Percentiles rank a stretch among this genome's conserved stretches.
Evolutionary conservation across 30 jellyfish, hydroid and myxozoan species (phyloP).

Genomic region (Hydractinia symbiolongicarpus): DNA sequence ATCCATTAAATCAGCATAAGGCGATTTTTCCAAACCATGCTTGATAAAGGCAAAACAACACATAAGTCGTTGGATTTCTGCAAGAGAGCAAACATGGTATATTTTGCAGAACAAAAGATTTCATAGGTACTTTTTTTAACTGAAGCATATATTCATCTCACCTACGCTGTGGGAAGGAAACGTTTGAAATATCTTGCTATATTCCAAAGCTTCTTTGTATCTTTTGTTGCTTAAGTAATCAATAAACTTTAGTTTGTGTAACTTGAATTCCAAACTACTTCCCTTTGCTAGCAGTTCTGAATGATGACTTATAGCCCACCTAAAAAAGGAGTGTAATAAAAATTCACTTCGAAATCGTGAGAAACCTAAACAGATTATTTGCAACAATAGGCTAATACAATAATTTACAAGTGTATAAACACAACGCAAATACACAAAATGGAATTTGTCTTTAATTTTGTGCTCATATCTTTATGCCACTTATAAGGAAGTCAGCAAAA

Average conservation of each 20-base stretch:
- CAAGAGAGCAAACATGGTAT: not conserved
- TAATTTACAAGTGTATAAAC: too few relatives aligned
- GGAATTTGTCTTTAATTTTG: too few relatives aligned
- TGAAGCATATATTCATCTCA: too few relatives aligned
- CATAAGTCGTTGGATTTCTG: slow-evolving; percentile 90
- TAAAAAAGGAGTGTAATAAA: slow-evolving; percentile 15
- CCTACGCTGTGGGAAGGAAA: slow-evolving; percentile 1
- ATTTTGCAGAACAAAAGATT: too few relatives aligned
- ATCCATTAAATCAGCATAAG: slow-evolving; percentile 85
- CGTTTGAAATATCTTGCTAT: slow-evolving; percentile 68
- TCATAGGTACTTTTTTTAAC: too few relatives aligned
- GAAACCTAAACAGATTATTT: too few relatives aligned
- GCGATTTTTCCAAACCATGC: slow-evolving; percentile 74
- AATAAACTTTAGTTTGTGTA: slow-evolving; percentile 76
- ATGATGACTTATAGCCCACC: slow-evolving; percentile 88
- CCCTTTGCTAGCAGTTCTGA: slow-evolving; percentile 59
- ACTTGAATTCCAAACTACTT: slow-evolving; percentile 86
- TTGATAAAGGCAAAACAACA: slow-evolving; percentile 88
- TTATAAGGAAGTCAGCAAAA: too few relatives aligned
- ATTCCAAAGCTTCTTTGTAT: slow-evolving; percentile 65
- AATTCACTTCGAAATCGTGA: not conserved
- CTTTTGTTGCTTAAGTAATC: slow-evolving; percentile 52
- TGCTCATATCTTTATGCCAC: too few relatives aligned
- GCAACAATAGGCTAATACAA: too few relatives aligned
- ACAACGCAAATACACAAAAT: too few relatives aligned